Conservation (phyloP, 2,888 invertebrate species). For the Trypoxylon attenuatum region DNA sequence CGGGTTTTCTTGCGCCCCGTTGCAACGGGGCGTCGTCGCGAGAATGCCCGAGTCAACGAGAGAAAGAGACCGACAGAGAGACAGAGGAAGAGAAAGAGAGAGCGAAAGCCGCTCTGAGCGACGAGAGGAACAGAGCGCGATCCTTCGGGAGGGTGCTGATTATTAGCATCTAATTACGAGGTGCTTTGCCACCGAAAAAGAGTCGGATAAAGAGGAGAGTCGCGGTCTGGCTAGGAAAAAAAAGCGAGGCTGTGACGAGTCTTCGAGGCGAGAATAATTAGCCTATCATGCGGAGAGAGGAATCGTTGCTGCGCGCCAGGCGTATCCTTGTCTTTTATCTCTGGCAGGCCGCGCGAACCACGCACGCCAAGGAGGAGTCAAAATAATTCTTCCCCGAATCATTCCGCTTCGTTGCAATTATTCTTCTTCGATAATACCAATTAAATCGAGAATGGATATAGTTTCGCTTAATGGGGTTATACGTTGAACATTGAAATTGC, state of each 20-base stretch:
- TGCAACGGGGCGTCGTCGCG: constrained; percentile 55
- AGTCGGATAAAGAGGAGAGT: constrained; percentile 13
- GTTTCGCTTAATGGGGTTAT: constrained; percentile 25
- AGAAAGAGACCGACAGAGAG: constrained; percentile 19
- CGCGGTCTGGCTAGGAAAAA: constrained; percentile 2
- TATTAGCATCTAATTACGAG: constrained; percentile 72
- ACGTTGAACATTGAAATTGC: constrained; percentile 24
- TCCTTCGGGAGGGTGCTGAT: constrained; percentile 59
- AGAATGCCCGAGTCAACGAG: constrained; percentile 32
- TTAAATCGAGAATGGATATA: constrained; percentile 26
- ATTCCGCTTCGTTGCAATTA: no score
- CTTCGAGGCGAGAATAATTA: constrained; percentile 41
- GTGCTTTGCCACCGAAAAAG: constrained; percentile 47
- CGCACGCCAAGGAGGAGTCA: no score
- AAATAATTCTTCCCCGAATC: no score
- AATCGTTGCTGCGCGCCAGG: background rate
- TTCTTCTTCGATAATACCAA: no score
- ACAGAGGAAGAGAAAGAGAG: constrained; percentile 30
- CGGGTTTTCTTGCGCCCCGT: constrained; percentile 66
- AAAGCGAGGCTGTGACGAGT: constrained; percentile 25
- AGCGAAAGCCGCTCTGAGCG: constrained; percentile 13
- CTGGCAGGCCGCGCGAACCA: background rate
- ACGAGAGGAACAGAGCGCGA: constrained; percentile 37
- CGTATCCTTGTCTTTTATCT: background rate
- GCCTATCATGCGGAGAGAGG: constrained; percentile 4